Base-by-base conservation (phyloP, 2,888 invertebrate genomes). In the Empis stercorea region DNA sequence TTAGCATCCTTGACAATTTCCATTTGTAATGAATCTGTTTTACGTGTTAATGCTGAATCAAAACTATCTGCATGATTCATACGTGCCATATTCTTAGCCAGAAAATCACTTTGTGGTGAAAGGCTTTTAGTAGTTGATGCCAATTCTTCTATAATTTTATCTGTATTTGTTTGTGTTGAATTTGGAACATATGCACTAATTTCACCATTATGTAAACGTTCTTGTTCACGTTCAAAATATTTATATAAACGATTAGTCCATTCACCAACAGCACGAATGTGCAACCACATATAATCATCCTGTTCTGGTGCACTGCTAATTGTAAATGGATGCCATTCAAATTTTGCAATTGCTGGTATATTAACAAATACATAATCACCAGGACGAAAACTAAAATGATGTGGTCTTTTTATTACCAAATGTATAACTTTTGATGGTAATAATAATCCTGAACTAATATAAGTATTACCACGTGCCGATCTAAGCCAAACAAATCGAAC, bases 271-370 rank as follows among this genome's bases (percentile, higher is more conserved):
- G 85, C 92, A 52, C 94, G 79, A 51, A 96, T 86, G 65, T 95
- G 95, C 0, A 95, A 74, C 88, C 92, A 93, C 67, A 95, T 80
- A 61, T 87, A 86, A 59, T 87, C 93, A 73, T 87, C 84, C 63
- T 91, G 85, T 65, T 95, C 94, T 0, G 95, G 95, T 9, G 94
- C 92, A 58, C 92, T 92, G 71, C 93, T 94, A 54, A 95, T 86
- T 2, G 95, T 95, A 61, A 96, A 94, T 0, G 95, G 94, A 75
- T 95, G 95, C 94, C 94, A 95, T 69, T 96, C 95, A 60, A 89
- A 89, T 48, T 80, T 80, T 1, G 95, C 93, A 50, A 95, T 91
- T 7, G 80, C 80, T 0, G 95, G 95, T 45, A 96, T 84, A 61
- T 92, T 89, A 0, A 94, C 84, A 61, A 91, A 95, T 34, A 93